Evolutionary conservation across 2,888 invertebrate genomes (phyloP).

Genomic region (Uloborus plumipes): DNA sequence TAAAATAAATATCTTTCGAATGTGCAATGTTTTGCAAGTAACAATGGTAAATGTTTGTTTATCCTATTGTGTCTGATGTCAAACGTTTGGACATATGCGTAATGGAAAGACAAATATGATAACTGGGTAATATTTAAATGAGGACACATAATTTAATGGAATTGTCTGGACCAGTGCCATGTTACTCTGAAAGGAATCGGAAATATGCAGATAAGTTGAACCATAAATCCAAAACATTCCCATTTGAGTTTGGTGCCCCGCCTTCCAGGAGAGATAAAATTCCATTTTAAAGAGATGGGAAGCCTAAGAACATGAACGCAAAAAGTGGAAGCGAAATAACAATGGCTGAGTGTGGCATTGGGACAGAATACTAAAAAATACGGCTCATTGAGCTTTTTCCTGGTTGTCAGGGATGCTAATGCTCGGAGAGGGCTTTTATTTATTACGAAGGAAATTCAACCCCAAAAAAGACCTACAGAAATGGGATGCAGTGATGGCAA

Average conservation of each 20-base stretch:
- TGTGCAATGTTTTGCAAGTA: too few relatives aligned
- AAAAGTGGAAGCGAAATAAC: slow-evolving; percentile 28
- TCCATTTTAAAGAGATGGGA: neutral
- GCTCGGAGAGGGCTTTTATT: slow-evolving; percentile 39
- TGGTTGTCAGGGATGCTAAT: slow-evolving; percentile 44
- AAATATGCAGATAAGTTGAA: neutral
- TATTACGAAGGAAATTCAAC: slow-evolving; percentile 31
- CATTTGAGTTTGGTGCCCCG: too few relatives aligned
- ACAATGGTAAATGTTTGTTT: too few relatives aligned
- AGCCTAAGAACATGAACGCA: slow-evolving; percentile 22
- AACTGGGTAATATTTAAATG: too few relatives aligned
- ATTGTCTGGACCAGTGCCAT: too few relatives aligned
- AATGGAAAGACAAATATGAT: too few relatives aligned
- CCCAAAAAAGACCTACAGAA: slow-evolving; percentile 25
- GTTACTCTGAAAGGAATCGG: too few relatives aligned
- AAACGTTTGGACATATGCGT: too few relatives aligned
- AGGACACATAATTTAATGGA: too few relatives aligned
- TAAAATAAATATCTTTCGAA: too few relatives aligned
- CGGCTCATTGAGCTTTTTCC: slow-evolving; percentile 44
- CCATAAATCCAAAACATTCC: neutral
- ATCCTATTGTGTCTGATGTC: too few relatives aligned
- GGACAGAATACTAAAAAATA: slow-evolving; percentile 28
- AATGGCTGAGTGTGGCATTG: slow-evolving; percentile 38
- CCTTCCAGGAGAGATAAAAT: too few relatives aligned
- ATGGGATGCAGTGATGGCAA: slow-evolving; percentile 29